Conservation (phyloP, 2,888 invertebrate genomes). For the Sesia apiformis region DNA sequence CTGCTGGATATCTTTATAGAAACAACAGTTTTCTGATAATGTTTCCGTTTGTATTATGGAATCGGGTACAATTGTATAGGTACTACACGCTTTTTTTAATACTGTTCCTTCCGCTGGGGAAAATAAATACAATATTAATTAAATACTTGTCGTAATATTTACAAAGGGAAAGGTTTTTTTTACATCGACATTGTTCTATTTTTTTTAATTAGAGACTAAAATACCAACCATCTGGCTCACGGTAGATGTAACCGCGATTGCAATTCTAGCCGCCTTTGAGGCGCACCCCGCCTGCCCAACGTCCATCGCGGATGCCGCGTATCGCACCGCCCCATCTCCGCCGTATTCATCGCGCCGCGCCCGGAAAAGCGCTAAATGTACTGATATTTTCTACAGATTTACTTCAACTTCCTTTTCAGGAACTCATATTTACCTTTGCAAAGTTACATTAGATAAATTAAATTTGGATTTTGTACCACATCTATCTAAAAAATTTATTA, state of each 20-base stretch:
- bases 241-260: constrained; percentile 32
- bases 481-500: not conserved
- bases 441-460: constrained; percentile 67
- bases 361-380: constrained; percentile 57
- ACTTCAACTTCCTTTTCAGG: constrained; percentile 52
- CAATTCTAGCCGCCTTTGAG: constrained; percentile 26
- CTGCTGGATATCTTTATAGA: no score
- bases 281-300: constrained; percentile 23
- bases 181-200: no score
- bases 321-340: constrained; percentile 59
- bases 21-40: no score
- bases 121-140: no score
- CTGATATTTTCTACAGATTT: constrained; percentile 42
- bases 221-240: constrained; percentile 6
- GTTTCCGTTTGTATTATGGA: no score
- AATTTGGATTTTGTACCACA: constrained; percentile 26
- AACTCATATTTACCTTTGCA: constrained; percentile 43
- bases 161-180: no score
- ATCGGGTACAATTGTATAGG: no score
- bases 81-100: no score
- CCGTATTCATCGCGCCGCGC: constrained; percentile 52
- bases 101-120: no score
- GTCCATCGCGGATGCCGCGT: constrained; percentile 24
- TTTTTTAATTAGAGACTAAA: no score
- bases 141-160: no score